Evolutionary conservation across 2,797 vertebrate species (phyloP), one percentile per base, ranked within the genome.

Genomic region (Phoxinus dragarum): DNA sequence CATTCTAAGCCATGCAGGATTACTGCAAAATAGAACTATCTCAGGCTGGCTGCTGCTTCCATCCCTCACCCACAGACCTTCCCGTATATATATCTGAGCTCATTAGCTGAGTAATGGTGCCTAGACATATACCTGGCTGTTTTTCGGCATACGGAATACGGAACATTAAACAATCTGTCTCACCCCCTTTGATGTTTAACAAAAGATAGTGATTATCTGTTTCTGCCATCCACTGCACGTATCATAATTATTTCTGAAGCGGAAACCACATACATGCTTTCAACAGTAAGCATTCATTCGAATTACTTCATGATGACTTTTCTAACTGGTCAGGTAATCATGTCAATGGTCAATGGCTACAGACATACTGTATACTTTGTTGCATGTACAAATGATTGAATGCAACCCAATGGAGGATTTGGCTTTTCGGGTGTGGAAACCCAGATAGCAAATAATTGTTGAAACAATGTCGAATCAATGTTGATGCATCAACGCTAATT

Each of bases 101-200:
- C 89, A 92, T 91, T 91, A 91, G 89, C 86, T 86, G 86, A 71
- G 83, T 91, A 92, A 91, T 91, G 89, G 87, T 52, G 75, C 89
- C 86, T 89, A 82, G 56, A 79, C 82, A 81, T 88, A 80, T 40
- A 85, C 72, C 88, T 81, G 78, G 77, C 80, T 79, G 73, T 81
- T 84, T 67, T 76, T 68, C 23, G 64, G 52, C 80, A 85, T 79
- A 47, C 17, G 56, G 77, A 87, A 86, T 79, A 47, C 21, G 56
- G 77, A 87, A 86, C 87, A 86, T 89, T 81, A 86, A 86, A 86
- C 82, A 88, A 89, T 86, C 90, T 86, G 86, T 90, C 86, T 82
- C 49, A 64, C 77, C 68, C 52, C 54, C 81, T 88, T 88, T 86
- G 56, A 84, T 74, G 47, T 82, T 69, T 87, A 89, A 90, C 89